Evolutionary conservation across 1,140 invertebrate genomes (phyloP).

Genomic region (Oppia nitens): DNA sequence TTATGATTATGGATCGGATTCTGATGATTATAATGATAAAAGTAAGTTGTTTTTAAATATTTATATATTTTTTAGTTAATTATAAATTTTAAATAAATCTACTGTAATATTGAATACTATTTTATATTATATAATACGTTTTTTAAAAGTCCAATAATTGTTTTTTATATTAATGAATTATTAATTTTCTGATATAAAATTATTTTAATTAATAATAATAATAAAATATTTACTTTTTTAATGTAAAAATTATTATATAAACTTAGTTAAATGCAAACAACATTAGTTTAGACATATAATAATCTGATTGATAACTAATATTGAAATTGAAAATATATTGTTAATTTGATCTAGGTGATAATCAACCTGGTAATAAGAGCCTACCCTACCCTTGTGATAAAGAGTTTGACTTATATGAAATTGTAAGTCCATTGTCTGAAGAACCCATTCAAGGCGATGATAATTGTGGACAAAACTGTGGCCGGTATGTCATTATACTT

Average conservation of each 20-base stretch:
- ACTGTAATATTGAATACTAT: background rate
- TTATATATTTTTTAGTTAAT: background rate
- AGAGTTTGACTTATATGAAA: slow-evolving; percentile 63
- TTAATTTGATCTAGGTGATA: slow-evolving; percentile 7
- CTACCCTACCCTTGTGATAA: slow-evolving; percentile 54
- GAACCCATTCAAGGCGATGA: slow-evolving; percentile 56
- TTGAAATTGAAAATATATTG: background rate
- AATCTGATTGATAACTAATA: no score
- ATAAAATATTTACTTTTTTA: no score
- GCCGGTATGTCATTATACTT: slow-evolving; percentile 8
- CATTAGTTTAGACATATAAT: no score
- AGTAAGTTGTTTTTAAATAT: background rate
- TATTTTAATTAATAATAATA: no score
- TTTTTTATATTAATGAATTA: no score
- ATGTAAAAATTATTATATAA: no score
- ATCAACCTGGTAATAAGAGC: slow-evolving; percentile 21
- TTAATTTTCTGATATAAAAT: no score
- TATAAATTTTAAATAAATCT: background rate
- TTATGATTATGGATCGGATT: background rate
- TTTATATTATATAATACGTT: no score
- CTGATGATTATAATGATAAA: slow-evolving; percentile 2
- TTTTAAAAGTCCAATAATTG: no score
- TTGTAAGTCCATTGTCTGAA: slow-evolving; percentile 47
- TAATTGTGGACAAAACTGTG: background rate
- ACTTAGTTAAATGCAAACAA: no score